A percentile compares a stretch with the other conserved stretches of the same genome.
Evolutionary conservation across 2,113 vertebrate genomes (phyloP).

Genomic region (Jacana jacana): DNA sequence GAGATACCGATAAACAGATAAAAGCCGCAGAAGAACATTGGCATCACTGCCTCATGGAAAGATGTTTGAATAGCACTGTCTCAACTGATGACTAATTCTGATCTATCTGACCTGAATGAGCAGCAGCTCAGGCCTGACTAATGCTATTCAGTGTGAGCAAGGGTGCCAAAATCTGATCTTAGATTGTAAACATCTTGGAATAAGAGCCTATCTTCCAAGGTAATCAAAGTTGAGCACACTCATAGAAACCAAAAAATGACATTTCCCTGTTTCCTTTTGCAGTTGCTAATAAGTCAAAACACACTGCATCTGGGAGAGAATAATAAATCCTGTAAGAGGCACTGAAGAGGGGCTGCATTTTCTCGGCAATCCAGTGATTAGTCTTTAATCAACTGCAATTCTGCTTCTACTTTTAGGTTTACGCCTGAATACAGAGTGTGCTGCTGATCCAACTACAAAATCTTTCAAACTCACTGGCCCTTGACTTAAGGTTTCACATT

Average conservation of each 20-base stretch:
- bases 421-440: not conserved
- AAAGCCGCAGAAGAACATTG: not conserved
- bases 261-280: not conserved
- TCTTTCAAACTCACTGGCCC: not conserved
- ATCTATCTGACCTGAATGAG: conserved; percentile 36
- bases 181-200: not conserved
- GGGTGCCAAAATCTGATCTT: conserved; percentile 29
- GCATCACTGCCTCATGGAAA: not conserved
- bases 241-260: not conserved
- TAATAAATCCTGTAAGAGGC: not conserved
- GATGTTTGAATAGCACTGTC: not conserved
- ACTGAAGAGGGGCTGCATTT: not conserved
- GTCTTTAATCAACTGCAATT: not conserved
- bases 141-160: conserved; percentile 21
- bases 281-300: not conserved
- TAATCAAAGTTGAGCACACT: conserved; percentile 4
- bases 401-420: not conserved
- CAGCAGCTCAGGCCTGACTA: conserved; percentile 41
- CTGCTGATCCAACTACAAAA: not conserved
- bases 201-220: not conserved
- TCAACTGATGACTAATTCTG: not conserved
- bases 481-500: not conserved
- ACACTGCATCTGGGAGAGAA: not conserved
- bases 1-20: not conserved
- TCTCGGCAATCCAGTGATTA: not conserved